These are phyloP conservation scores for Paraescarpia echinospica DNA, from an alignment of 1,140 invertebrate genomes.

Conservation along the genomic window DNA sequence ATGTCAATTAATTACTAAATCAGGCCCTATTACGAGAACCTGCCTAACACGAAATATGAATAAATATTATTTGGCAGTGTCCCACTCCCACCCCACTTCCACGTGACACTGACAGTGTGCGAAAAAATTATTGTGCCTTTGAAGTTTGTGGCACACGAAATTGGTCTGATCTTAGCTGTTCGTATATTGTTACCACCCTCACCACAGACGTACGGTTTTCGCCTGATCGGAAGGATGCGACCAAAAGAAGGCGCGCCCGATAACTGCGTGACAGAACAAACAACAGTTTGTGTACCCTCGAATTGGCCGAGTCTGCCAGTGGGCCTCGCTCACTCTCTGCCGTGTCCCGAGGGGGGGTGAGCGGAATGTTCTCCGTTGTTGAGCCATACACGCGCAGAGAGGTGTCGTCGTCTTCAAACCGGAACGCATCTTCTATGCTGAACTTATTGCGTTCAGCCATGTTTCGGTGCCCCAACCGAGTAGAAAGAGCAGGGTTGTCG, in stretches of 20 bases:
- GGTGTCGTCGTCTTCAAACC: not conserved
- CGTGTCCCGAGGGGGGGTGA: not conserved
- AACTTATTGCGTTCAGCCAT: not conserved
- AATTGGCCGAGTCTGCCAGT: not conserved
- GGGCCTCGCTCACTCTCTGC: not conserved
- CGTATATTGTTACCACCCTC: not conserved
- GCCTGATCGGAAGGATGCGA: not conserved
- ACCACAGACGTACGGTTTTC: not conserved
- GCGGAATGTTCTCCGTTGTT: not conserved
- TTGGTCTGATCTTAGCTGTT: not conserved
- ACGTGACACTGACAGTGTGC: too few species aligned
- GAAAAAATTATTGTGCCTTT: too few species aligned
- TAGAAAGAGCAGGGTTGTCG: not conserved
- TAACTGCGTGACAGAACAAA: not conserved
- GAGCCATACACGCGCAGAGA: not conserved
- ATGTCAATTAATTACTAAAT: too few species aligned
- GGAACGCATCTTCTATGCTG: conserved; percentile 3
- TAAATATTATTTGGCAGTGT: not conserved
- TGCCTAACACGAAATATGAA: too few species aligned
- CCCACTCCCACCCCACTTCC: too few species aligned
- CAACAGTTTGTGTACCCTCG: not conserved
- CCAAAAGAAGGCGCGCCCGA: not conserved
- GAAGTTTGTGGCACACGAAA: too few species aligned
- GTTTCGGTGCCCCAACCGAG: not conserved
- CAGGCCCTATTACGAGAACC: not conserved